These are phyloP conservation scores for Atherinosoma microstoma DNA, from an alignment of 2,797 vertebrate genomes.

Conservation along the genomic window DNA sequence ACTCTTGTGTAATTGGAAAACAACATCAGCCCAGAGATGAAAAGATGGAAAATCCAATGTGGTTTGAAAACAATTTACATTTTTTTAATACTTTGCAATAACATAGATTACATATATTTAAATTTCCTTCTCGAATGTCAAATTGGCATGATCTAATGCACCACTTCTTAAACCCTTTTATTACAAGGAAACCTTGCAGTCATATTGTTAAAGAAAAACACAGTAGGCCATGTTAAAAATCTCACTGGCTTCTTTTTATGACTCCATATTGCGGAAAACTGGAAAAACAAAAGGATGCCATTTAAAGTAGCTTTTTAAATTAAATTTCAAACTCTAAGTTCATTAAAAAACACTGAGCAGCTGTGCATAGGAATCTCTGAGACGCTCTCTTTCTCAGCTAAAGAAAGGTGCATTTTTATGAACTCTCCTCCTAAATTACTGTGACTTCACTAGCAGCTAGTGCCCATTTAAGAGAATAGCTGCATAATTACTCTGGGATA, in stretches of 20 bases:
- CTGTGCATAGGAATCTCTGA: background rate
- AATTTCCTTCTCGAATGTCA: slow-evolving; percentile 35
- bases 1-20: slow-evolving; percentile 30
- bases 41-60: slow-evolving; percentile 44
- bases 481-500: slow-evolving; percentile 85
- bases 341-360: background rate
- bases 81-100: slow-evolving; percentile 22
- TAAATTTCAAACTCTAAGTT: background rate
- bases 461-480: slow-evolving; percentile 79
- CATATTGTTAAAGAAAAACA: background rate
- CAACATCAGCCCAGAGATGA: slow-evolving; percentile 17
- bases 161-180: slow-evolving; percentile 24
- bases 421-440: slow-evolving; percentile 84
- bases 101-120: slow-evolving; percentile 32
- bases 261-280: slow-evolving; percentile 3
- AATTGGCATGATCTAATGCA: slow-evolving; percentile 29
- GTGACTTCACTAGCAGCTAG: slow-evolving; percentile 81
- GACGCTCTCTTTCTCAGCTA: slow-evolving; percentile 1
- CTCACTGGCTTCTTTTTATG: background rate
- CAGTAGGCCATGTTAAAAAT: slow-evolving; percentile 2
- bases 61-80: slow-evolving; percentile 26
- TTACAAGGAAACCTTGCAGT: slow-evolving; percentile 31
- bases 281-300: slow-evolving; percentile 4
- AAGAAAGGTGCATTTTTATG: slow-evolving; percentile 90
- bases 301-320: background rate